Percentiles rank a stretch among this genome's conserved stretches.
These are phyloP conservation scores for Stegostoma tigrinum DNA, from an alignment of 2,113 vertebrate species.

Conservation along the genomic window DNA sequence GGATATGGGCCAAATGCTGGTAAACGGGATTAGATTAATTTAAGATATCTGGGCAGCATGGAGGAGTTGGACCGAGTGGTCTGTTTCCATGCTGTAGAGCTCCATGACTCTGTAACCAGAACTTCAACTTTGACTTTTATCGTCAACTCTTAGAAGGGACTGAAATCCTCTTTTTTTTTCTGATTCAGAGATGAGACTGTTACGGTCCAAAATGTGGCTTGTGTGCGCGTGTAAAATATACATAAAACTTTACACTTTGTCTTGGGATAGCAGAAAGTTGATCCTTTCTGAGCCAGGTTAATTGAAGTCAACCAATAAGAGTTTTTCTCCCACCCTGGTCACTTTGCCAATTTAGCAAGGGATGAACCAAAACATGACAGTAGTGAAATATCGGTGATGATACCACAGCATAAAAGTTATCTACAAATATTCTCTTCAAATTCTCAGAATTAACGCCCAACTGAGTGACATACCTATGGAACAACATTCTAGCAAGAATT, in stretches of 20 bases:
- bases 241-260: not conserved
- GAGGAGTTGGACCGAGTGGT: too few relatives aligned
- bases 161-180: not conserved
- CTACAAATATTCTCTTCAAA: not conserved
- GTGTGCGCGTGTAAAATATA: not conserved
- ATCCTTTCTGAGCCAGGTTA: not conserved
- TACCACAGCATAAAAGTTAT: too few relatives aligned
- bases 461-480: not conserved
- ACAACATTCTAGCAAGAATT: not conserved
- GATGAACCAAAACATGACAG: not conserved
- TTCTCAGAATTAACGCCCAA: not conserved
- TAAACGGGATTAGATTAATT: too few relatives aligned
- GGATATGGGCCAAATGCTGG: too few relatives aligned
- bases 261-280: not conserved
- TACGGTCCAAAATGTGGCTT: not conserved
- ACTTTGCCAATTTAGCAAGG: not conserved
- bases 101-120: not conserved
- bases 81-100: too few relatives aligned
- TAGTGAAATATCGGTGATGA: not conserved
- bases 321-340: not conserved
- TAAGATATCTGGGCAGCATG: too few relatives aligned
- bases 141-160: not conserved
- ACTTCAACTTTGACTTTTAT: not conserved
- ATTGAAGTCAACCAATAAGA: not conserved
- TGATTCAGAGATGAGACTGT: not conserved